Evolutionary conservation across 2,113 vertebrate species (phyloP), one percentile per base, ranked within the genome.

Genomic region (Chloebia gouldiae): DNA sequence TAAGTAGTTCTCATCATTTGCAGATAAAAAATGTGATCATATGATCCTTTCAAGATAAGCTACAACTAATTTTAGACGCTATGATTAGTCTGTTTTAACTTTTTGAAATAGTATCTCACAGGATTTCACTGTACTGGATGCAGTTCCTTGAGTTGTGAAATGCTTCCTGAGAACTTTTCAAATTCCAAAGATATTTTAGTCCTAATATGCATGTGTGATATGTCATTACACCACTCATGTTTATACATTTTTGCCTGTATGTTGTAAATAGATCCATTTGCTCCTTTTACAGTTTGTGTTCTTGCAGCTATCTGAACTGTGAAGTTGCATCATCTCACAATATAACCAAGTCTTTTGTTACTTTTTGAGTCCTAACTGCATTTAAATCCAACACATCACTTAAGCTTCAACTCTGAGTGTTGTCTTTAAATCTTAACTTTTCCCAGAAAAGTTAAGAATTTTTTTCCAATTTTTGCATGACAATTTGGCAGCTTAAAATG

Each of bases 151-250:
- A 50, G 45, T 18, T 92, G 63, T 82, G 92, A 82, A 95, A 95
- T 61, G 19, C 23, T 85, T n/a, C 2, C 44, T 0, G 6, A 90
- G 49, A 88, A 82, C 66, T 88, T 86, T 45, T 42, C 37, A 65
- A 70, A 95, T 93, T 79, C 85, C 88, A 27, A 27, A 82, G 63
- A 90, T 90, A 80, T 63, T 96, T 96, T 37, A 57, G 45, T 83
- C 39, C 63, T 82, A 70, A 57, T 19, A 57, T 33, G 50, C 5
- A 33, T 77, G 21, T 69, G 59, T 83, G 66, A 39, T 90, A 31
- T 72, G 33, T 93, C 71, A 65, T 93, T 80, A 84, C 64, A 18
- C n/a, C 24, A 22, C 19, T 79, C n/a, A 10, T 24, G 28, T 49
- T 80, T 76, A 68, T 71, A 39, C 11, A 37, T 44, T 92, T 86